Conservation (phyloP, 1,140 invertebrate genomes). For the Drosophila asahinai region DNA sequence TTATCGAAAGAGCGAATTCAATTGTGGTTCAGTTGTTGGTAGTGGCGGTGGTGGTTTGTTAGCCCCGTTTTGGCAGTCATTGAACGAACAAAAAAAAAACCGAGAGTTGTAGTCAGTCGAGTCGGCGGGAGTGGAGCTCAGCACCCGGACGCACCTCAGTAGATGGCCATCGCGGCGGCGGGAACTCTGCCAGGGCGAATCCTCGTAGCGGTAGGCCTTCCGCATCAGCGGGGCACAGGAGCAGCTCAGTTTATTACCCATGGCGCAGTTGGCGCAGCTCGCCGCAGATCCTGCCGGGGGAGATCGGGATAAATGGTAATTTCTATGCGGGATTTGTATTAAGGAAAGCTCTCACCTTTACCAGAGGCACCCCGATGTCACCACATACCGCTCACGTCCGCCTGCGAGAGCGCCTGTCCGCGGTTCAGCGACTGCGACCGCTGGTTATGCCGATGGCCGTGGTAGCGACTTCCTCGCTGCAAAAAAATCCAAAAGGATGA, state of each 20-base stretch:
- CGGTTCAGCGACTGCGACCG: slow-evolving; percentile 90
- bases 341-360: slow-evolving; percentile 76
- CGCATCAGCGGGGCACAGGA: slow-evolving; percentile 96
- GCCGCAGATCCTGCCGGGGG: slow-evolving; percentile 65
- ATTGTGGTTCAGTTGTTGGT: slow-evolving; percentile 56
- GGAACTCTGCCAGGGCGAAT: slow-evolving; percentile 95
- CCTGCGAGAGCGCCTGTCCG: slow-evolving; percentile 88
- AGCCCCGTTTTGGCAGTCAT: slow-evolving; percentile 45
- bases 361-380: slow-evolving; percentile 90
- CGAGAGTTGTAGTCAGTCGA: slow-evolving; percentile 24
- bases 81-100: slow-evolving; percentile 43
- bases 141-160: slow-evolving; percentile 89
- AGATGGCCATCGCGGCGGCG: slow-evolving; percentile 95
- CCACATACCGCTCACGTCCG: slow-evolving; percentile 89
- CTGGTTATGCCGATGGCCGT: slow-evolving; percentile 87
- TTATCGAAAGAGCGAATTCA: slow-evolving; percentile 74
- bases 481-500: slow-evolving; percentile 2
- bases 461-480: slow-evolving; percentile 84
- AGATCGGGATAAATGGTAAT: not conserved
- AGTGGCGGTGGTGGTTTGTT: slow-evolving; percentile 18
- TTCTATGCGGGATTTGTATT: not conserved
- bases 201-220: slow-evolving; percentile 97
- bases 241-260: slow-evolving; percentile 98
- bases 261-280: slow-evolving; percentile 87
- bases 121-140: slow-evolving; percentile 11